phyloP scores from a whole-genome alignment of 1,140 invertebrate species.

The Apolygus lucorum region DNA sequence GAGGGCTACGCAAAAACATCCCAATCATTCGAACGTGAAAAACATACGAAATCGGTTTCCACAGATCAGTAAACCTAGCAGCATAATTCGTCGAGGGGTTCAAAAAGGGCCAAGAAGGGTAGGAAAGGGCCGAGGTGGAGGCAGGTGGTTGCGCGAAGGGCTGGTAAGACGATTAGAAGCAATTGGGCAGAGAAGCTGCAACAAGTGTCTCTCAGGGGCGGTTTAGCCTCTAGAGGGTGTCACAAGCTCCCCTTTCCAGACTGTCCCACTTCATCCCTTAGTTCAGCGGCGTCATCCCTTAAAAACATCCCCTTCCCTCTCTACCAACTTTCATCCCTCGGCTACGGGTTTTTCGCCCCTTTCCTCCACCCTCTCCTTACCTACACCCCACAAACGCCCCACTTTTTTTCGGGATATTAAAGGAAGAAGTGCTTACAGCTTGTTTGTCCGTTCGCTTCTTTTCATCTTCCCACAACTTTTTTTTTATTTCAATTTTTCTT shows the following conservation, averaged over 20 bases:
- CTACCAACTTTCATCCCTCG: not conserved
- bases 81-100: not conserved
- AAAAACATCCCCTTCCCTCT: not conserved
- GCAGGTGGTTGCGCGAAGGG: not conserved
- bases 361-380: not conserved
- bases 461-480: no score
- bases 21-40: no score
- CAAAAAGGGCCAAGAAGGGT: not conserved
- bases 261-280: not conserved
- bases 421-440: slow-evolving; percentile 6
- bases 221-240: slow-evolving; percentile 1
- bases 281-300: not conserved
- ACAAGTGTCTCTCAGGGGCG: slow-evolving; percentile 19
- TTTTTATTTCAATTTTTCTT: no score
- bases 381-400: not conserved
- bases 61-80: no score
- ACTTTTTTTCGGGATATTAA: not conserved
- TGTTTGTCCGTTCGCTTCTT: not conserved
- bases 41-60: no score
- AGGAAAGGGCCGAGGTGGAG: not conserved
- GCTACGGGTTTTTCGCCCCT: not conserved
- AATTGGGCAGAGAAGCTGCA: slow-evolving; percentile 20
- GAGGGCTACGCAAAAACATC: no score
- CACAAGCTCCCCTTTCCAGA: not conserved
- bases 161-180: slow-evolving; percentile 21